Conservation (phyloP, 2,888 invertebrate genomes). For the Sipunculus nudus region DNA sequence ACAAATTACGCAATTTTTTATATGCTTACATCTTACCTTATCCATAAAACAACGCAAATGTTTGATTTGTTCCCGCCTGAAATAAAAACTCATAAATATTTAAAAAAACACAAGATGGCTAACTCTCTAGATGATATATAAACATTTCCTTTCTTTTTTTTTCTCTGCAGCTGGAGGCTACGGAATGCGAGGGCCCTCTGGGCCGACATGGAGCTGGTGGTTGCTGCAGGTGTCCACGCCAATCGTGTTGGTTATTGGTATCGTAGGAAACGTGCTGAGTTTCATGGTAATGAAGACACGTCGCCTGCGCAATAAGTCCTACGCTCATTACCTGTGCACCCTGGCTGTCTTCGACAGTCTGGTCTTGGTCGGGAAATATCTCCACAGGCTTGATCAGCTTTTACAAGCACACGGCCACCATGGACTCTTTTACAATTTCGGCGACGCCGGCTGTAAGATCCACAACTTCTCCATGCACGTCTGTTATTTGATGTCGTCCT, state of each 20-base stretch:
- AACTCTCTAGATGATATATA: no score
- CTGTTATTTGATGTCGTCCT: constrained; percentile 58
- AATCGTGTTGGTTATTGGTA: constrained; percentile 50
- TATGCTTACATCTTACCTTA: no score
- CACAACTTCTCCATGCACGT: constrained; percentile 53
- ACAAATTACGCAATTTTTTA: no score
- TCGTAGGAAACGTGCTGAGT: constrained; percentile 58
- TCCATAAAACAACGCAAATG: no score
- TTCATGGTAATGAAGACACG: constrained; percentile 58
- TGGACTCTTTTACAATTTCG: constrained; percentile 42
- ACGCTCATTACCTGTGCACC: constrained; percentile 59
- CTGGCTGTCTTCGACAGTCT: constrained; percentile 58
- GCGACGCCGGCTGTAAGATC: constrained; percentile 50
- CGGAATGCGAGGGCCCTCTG: no score
- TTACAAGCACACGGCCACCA: constrained; percentile 1
- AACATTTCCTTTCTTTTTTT: no score
- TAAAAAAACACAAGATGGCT: no score
- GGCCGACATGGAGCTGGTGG: constrained; percentile 56
- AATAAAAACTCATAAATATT: no score
- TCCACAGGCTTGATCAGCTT: constrained; percentile 24
- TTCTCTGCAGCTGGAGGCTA: no score
- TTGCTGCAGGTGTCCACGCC: constrained; percentile 52
- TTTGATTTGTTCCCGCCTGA: no score
- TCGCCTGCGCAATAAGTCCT: constrained; percentile 54
- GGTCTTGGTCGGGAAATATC: constrained; percentile 44